Evolutionary conservation across 2,797 vertebrate genomes (phyloP), one percentile per base, ranked within the genome.

Genomic region (Schizopygopsis malacanthus): DNA sequence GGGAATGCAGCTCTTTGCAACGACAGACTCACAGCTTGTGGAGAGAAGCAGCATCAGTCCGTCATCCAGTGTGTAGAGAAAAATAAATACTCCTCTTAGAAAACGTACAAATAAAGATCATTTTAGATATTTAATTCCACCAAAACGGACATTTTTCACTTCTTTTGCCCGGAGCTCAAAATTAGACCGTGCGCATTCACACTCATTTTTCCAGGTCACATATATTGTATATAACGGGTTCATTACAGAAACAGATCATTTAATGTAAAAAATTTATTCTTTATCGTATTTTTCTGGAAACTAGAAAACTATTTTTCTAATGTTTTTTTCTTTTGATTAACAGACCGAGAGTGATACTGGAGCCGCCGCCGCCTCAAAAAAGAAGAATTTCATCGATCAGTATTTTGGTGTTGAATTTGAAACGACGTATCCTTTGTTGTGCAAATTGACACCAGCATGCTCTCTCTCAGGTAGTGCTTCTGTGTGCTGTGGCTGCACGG

Each of bases 311-410:
- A 8, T 28, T 28, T 81, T 45, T 15, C 6, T 7, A 81, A 25
- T 18, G 20, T 37, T 18, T 16, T 63, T 67, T 39, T 54, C 39
- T 41, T 41, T 41, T 41, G 3, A 43, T 39, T 39, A 33, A 13
- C 89, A 99, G 98, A 96, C 95, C 71, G 97, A 97, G 5, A 88
- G 95, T 82, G 95, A 93, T 65, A 89, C 89, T 18, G 94, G 87
- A 65, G 95, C 95, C 61, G 94, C 95, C 72, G 89, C 95, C 56
- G 91, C 97, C 81, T 92, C 96, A 75, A 91, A 96, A 89, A 99
- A 98, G 96, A 99, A 98, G 95, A 99, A 97, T 92, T 97, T 99
- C 92, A 98, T 99, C 6, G 98, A 99, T 91, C 98, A 99, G 52
- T 99, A 97, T 96, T 99, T 99, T 85, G 97, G 98, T 79, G 96